These are phyloP conservation scores for Phenganax stokvisi DNA, from an alignment of 92 coral and sea anemone species.

Conservation along the genomic window DNA sequence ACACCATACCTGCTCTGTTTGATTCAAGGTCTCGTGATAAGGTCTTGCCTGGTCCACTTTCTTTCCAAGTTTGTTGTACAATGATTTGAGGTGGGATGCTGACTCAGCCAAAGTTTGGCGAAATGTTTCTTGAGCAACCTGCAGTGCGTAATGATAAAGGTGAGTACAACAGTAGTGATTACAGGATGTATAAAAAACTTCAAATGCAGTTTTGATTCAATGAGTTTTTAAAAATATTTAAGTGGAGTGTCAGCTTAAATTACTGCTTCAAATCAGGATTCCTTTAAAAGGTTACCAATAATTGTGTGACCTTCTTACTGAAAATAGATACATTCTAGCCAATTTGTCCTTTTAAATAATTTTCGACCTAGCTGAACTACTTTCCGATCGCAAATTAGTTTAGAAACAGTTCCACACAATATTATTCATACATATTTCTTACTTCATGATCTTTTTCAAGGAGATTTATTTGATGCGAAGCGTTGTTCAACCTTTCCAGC, in stretches of 20 bases:
- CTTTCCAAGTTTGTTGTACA: slow-evolving; percentile 73
- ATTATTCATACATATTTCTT: background rate
- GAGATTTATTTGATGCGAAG: slow-evolving; percentile 80
- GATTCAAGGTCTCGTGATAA: slow-evolving; percentile 67
- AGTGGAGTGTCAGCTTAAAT: too few relatives aligned
- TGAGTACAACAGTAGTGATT: background rate
- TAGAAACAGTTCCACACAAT: background rate
- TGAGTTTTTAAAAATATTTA: too few relatives aligned
- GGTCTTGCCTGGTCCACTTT: slow-evolving; percentile 83
- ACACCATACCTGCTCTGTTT: slow-evolving; percentile 65
- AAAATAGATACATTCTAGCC: background rate
- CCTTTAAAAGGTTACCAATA: too few relatives aligned
- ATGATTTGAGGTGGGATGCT: slow-evolving; percentile 75
- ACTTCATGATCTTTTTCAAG: slow-evolving; percentile 93
- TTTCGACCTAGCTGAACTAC: background rate
- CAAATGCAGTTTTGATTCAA: too few relatives aligned
- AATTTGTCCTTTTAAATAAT: background rate
- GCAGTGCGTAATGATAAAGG: too few relatives aligned
- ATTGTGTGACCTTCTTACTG: too few relatives aligned
- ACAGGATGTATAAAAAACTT: too few relatives aligned
- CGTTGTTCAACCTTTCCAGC: slow-evolving; percentile 75
- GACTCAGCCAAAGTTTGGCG: slow-evolving; percentile 90
- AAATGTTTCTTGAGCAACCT: slow-evolving; percentile 86
- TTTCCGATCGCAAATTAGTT: background rate
- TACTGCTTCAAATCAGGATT: too few relatives aligned